Evolutionary conservation across 2,113 vertebrate species (phyloP).

Genomic region (Bettongia penicillata): DNA sequence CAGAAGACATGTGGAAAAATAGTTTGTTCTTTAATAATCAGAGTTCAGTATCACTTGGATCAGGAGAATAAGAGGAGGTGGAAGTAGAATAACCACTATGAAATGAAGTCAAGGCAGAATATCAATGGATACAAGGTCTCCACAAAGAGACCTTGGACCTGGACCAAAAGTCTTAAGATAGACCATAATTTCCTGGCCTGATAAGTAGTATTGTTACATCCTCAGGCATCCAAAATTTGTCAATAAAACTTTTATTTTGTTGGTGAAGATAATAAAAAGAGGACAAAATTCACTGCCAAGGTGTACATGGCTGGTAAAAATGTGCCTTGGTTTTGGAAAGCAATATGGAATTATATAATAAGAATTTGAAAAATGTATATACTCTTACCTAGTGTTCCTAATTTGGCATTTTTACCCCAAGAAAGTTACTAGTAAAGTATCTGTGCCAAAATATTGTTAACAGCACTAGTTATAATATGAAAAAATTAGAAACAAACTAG

Average conservation of each 20-base stretch:
- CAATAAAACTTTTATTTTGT: not conserved
- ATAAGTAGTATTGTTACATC: not conserved
- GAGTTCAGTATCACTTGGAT: not conserved
- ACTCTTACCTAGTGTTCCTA: not conserved
- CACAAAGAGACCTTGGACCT: not conserved
- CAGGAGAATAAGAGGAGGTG: not conserved
- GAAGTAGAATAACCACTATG: not conserved
- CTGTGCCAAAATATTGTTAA: not conserved
- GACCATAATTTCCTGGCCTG: not conserved
- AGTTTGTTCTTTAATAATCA: not conserved
- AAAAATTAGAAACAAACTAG: not conserved
- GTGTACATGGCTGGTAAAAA: not conserved
- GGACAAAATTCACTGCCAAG: not conserved
- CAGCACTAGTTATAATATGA: not conserved
- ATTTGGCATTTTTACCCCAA: not conserved
- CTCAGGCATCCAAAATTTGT: not conserved
- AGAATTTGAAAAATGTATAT: not conserved
- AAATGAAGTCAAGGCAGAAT: not conserved
- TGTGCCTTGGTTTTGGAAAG: not conserved
- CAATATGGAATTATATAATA: not conserved
- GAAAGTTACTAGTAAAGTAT: not conserved
- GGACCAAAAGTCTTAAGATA: not conserved
- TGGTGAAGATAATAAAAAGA: not conserved
- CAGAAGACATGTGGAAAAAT: not conserved
- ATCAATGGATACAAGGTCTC: not conserved